Evolutionary conservation across 1,140 invertebrate species (phyloP).

Genomic region (Diorhabda sublineata): DNA sequence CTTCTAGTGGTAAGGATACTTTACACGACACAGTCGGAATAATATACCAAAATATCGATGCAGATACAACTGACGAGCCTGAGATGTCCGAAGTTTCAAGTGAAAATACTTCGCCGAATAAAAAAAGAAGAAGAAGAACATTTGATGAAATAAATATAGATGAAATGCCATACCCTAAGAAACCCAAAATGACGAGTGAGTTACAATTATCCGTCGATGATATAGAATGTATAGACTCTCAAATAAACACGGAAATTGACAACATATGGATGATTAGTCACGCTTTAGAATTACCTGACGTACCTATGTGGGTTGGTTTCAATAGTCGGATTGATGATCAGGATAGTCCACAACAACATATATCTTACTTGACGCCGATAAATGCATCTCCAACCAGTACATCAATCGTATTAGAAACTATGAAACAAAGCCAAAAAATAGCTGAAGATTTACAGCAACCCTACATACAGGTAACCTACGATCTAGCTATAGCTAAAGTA

Average conservation of each 20-base stretch:
- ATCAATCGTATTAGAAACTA: constrained; percentile 40
- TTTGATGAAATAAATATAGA: constrained; percentile 20
- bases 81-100: neutral
- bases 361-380: constrained; percentile 30
- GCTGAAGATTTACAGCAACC: constrained; percentile 36
- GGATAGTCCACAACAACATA: neutral
- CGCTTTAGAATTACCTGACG: constrained; percentile 6
- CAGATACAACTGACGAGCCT: neutral
- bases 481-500: too few species aligned
- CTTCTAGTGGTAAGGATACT: too few species aligned
- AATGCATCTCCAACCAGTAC: constrained; percentile 39
- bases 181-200: too few species aligned
- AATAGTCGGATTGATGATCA: neutral
- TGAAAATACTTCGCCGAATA: constrained; percentile 8
- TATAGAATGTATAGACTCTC: constrained; percentile 10
- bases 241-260: constrained; percentile 20
- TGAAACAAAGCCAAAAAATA: constrained; percentile 34
- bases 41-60: constrained; percentile 33
- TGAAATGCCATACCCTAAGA: neutral
- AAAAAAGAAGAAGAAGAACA: constrained; percentile 24
- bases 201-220: neutral
- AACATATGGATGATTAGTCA: constrained; percentile 20
- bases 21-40: too few species aligned
- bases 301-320: constrained; percentile 9
- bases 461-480: neutral